A percentile compares a stretch with the other conserved stretches of the same genome.
Evolutionary conservation across 2,113 vertebrate genomes (phyloP).

Genomic region (Narcine bancroftii): DNA sequence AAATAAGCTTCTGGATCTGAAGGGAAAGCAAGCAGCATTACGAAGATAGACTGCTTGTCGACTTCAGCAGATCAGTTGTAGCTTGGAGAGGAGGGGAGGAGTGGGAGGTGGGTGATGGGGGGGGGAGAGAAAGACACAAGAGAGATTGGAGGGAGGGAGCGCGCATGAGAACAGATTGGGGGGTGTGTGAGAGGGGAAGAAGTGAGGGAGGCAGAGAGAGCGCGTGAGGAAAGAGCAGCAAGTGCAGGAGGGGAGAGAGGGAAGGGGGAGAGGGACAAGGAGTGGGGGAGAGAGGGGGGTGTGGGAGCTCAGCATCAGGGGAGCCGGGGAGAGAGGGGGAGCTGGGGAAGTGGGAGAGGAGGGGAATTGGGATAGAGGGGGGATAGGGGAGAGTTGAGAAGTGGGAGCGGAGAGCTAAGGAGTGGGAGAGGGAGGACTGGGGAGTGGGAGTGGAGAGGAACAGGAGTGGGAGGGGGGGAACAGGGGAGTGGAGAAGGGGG

Average conservation of each 20-base stretch:
- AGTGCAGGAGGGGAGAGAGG: too few relatives aligned
- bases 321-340: background rate
- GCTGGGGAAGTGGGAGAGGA: background rate
- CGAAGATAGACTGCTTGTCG: background rate
- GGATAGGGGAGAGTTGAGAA: too few relatives aligned
- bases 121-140: background rate
- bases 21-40: background rate
- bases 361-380: background rate
- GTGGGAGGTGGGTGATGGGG: conserved; percentile 23
- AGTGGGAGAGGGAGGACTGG: background rate
- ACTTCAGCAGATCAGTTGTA: background rate
- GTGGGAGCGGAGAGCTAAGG: too few relatives aligned
- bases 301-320: background rate
- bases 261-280: background rate
- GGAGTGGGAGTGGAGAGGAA: background rate
- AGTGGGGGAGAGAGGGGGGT: background rate
- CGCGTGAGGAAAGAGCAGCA: background rate
- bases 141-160: background rate
- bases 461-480: background rate
- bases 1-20: background rate
- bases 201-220: conserved; percentile 39
- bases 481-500: too few relatives aligned
- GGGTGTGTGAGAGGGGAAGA: conserved; percentile 40
- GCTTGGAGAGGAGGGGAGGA: background rate
- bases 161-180: background rate